phyloP scores from a whole-genome alignment of 2,888 invertebrate genomes.

The Conomelus anceps region DNA sequence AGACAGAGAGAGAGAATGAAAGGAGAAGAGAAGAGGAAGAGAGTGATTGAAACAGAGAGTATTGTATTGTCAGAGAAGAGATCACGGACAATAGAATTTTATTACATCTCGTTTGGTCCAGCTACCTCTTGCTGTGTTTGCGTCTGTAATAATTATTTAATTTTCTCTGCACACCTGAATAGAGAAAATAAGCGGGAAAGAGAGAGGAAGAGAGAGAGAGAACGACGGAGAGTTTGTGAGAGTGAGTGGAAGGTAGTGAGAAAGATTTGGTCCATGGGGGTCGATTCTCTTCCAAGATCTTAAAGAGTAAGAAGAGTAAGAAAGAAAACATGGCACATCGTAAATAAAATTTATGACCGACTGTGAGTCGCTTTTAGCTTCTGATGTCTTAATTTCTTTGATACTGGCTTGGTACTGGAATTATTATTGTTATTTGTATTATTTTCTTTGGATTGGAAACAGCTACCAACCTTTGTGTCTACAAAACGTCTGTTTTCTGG shows the following conservation, averaged over 20 bases:
- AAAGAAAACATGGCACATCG: background rate
- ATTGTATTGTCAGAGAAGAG: background rate
- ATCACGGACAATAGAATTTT: background rate
- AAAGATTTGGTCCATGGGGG: background rate
- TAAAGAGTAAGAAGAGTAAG: too few species aligned
- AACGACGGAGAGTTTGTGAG: background rate
- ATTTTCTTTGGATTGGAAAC: too few species aligned
- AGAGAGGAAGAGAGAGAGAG: background rate
- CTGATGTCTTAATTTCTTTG: background rate
- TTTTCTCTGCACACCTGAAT: too few species aligned
- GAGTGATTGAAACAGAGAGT: background rate
- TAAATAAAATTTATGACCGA: background rate
- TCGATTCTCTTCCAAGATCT: background rate
- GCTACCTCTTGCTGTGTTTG: background rate
- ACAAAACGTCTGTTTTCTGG: too few species aligned
- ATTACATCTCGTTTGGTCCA: background rate
- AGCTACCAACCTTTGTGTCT: too few species aligned
- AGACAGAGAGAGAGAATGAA: background rate
- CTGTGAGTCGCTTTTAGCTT: background rate
- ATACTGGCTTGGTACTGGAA: background rate
- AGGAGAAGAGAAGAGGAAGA: too few species aligned
- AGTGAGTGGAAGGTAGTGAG: background rate
- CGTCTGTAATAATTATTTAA: background rate
- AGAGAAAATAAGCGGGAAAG: background rate
- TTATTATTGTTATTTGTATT: background rate